Conservation (phyloP, 2,888 invertebrate species). For the Anagyrus pseudococci region DNA sequence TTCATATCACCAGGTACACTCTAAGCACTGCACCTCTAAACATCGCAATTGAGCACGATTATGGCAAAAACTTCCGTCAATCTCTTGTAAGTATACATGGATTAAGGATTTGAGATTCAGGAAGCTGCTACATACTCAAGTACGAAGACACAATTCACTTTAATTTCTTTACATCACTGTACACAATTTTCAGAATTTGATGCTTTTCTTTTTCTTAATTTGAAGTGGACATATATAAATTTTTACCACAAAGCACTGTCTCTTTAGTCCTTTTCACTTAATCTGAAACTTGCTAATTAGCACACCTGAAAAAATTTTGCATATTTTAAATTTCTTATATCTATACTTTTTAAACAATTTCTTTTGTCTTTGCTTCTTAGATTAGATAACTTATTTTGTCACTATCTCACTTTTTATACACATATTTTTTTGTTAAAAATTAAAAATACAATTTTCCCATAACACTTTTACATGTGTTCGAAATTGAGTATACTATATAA, state of each 20-base stretch:
- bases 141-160: constrained; percentile 56
- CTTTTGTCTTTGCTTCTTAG: background rate
- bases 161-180: constrained; percentile 57
- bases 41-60: constrained; percentile 47
- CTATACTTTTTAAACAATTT: constrained; percentile 5
- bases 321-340: constrained; percentile 20
- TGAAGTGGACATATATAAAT: too few relatives aligned
- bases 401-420: constrained; percentile 25
- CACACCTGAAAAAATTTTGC: constrained; percentile 29
- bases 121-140: constrained; percentile 46
- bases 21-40: constrained; percentile 58
- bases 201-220: too few relatives aligned
- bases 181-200: constrained; percentile 50
- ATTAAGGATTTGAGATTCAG: constrained; percentile 22
- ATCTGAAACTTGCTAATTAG: constrained; percentile 20
- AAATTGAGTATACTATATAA: constrained; percentile 6
- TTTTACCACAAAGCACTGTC: constrained; percentile 51
- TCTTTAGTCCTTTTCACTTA: constrained; percentile 33
- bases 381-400: constrained; percentile 7
- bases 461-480: constrained; percentile 21
- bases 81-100: constrained; percentile 24
- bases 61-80: constrained; percentile 27
- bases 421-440: constrained; percentile 15
- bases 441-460: constrained; percentile 11
- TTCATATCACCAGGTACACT: constrained; percentile 58